Percentiles rank a stretch among this genome's conserved stretches.
Conservation (phyloP, 2,113 vertebrate species). For the Burhinus oedicnemus region DNA sequence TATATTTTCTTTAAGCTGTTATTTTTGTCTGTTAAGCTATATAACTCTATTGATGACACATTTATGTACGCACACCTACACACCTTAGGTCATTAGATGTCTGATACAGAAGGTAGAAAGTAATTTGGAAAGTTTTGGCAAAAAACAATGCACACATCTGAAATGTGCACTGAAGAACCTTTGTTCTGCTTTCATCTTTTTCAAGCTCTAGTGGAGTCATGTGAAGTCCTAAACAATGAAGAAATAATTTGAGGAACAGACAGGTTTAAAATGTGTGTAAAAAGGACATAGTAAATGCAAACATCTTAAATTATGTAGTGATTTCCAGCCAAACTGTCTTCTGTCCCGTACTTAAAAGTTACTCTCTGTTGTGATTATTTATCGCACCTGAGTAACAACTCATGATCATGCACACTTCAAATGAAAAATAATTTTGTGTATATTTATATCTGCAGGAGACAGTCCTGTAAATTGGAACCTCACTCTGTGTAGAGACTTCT, state of each 20-base stretch:
- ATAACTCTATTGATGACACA: neutral
- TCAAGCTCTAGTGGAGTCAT: neutral
- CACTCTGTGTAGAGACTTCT: neutral
- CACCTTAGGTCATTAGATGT: conserved; percentile 21
- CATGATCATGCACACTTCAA: neutral
- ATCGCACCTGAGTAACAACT: neutral
- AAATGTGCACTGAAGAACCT: conserved; percentile 8
- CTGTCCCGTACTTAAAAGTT: neutral
- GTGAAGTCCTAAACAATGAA: neutral
- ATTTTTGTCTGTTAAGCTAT: conserved; percentile 31
- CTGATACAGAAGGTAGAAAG: conserved; percentile 14
- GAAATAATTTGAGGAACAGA: neutral
- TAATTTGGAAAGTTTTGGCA: conserved; percentile 21
- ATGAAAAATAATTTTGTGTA: neutral
- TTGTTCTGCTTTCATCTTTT: conserved; percentile 35
- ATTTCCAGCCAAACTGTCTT: neutral
- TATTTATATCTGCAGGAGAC: neutral
- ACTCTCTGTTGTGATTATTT: neutral
- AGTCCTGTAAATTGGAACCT: neutral
- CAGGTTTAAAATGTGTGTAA: neutral
- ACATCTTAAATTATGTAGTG: neutral
- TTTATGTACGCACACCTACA: neutral
- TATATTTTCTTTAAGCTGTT: conserved; percentile 20
- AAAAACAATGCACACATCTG: neutral
- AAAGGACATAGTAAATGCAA: neutral